These are phyloP conservation scores for Rotaria socialis DNA, from an alignment of 2,888 invertebrate species.

Conservation along the genomic window DNA sequence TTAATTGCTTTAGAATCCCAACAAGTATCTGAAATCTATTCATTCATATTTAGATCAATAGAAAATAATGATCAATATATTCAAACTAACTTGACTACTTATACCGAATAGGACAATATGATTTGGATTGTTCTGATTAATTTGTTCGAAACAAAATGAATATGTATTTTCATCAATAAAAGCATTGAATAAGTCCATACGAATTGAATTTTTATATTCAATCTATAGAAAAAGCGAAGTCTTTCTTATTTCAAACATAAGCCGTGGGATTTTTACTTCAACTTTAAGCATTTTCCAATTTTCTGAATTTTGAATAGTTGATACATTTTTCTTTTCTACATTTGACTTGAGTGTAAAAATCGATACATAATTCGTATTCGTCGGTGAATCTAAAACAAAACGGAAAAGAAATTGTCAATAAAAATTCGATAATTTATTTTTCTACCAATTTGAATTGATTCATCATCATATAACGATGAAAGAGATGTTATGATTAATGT, in stretches of 20 bases:
- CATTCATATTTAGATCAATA: too few relatives aligned
- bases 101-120: background rate
- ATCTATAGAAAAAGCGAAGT: background rate
- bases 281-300: background rate
- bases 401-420: background rate
- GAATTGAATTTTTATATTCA: background rate
- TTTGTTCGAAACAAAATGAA: conserved; percentile 2
- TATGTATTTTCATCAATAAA: background rate
- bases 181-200: background rate
- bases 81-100: background rate
- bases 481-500: conserved; percentile 4
- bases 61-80: background rate
- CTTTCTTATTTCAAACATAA: too few relatives aligned
- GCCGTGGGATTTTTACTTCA: background rate
- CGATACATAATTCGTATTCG: background rate
- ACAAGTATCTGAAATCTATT: background rate
- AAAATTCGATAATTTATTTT: background rate
- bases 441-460: background rate
- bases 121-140: background rate
- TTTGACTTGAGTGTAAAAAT: background rate
- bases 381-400: background rate
- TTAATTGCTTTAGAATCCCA: background rate
- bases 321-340: background rate
- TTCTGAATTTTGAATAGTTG: background rate
- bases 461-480: background rate